Percentiles rank a stretch among this genome's conserved stretches.
Evolutionary conservation across 2,113 vertebrate species (phyloP).

Genomic region (Poicephalus gulielmi): DNA sequence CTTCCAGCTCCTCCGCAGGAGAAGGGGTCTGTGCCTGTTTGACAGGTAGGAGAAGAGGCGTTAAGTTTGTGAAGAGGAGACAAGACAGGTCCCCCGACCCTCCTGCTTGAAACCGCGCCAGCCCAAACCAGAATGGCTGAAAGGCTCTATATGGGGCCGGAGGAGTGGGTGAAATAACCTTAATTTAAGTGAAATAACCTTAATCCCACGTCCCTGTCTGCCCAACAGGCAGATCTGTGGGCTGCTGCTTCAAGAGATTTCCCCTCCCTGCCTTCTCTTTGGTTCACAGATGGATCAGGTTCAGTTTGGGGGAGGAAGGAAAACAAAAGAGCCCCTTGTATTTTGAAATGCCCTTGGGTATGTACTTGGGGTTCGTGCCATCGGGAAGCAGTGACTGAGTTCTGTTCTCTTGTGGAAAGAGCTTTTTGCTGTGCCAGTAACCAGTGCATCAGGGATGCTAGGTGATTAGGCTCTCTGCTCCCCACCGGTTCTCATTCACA

Average conservation of each 20-base stretch:
- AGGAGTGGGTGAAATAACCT: neutral
- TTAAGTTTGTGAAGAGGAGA: neutral
- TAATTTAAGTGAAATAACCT: neutral
- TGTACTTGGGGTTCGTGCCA: neutral
- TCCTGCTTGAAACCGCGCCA: rapidly evolving
- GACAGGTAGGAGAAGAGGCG: neutral
- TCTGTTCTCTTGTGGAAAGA: neutral
- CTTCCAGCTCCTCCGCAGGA: neutral
- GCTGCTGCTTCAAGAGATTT: neutral
- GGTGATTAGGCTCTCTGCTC: neutral
- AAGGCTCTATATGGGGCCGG: neutral
- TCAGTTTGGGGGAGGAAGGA: neutral
- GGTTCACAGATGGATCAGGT: neutral
- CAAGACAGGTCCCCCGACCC: rapidly evolving
- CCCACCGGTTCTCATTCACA: neutral
- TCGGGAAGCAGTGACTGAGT: neutral
- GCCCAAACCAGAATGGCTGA: neutral
- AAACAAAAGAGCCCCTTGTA: neutral
- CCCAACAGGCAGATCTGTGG: neutral
- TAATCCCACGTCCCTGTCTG: neutral
- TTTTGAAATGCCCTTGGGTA: neutral
- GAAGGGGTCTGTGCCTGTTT: neutral
- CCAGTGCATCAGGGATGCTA: neutral
- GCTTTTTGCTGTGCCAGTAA: neutral
- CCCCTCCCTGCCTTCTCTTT: neutral